Evolutionary conservation across 2,797 vertebrate genomes (phyloP).

Genomic region (Eulemur mongoz): DNA sequence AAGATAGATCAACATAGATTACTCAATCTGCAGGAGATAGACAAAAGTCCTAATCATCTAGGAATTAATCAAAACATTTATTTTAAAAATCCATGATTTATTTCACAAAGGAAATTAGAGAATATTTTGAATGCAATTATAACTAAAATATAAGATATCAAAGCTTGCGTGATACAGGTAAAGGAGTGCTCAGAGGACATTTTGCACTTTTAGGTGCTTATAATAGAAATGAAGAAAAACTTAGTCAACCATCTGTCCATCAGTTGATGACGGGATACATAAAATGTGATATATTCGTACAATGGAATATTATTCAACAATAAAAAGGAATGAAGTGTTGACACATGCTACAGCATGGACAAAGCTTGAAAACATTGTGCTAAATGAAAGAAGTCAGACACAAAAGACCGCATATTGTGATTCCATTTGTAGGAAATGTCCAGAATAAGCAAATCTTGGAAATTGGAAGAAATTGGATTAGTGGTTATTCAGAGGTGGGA

Average conservation of each 20-base stretch:
- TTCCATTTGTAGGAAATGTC: background rate
- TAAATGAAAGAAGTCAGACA: background rate
- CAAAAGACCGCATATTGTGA: background rate
- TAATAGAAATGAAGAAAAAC: background rate
- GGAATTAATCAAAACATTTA: background rate
- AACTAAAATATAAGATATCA: constrained; percentile 2
- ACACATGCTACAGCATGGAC: background rate
- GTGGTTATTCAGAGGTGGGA: background rate
- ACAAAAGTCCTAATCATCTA: background rate
- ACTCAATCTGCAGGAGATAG: background rate
- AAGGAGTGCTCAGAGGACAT: background rate
- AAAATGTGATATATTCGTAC: background rate
- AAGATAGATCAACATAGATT: background rate
- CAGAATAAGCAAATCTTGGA: background rate
- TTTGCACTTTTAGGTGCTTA: background rate
- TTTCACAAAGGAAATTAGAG: background rate
- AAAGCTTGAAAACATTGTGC: background rate
- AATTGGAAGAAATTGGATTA: background rate
- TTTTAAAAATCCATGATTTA: background rate
- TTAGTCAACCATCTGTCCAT: background rate
- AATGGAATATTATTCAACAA: background rate
- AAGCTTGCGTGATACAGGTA: background rate
- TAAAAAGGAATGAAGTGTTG: background rate
- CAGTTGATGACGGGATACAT: background rate
- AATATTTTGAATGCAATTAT: background rate